phyloP scores from a whole-genome alignment of 1,140 invertebrate genomes.

The Panulirus ornatus region DNA sequence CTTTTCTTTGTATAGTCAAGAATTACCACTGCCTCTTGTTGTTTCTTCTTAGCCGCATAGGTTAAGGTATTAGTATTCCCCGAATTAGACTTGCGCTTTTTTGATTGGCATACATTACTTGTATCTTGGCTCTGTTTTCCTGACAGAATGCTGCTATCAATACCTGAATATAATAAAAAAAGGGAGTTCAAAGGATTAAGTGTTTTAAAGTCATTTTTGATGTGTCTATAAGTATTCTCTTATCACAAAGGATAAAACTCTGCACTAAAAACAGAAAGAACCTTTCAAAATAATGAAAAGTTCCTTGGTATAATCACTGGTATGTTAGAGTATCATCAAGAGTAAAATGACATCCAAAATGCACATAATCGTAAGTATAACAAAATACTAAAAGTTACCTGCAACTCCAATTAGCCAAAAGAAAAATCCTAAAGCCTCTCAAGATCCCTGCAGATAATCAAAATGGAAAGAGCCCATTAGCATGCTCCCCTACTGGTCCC shows the following conservation, averaged over 20 bases:
- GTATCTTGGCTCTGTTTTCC: not conserved
- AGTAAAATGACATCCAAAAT: no score
- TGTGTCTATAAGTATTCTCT: not conserved
- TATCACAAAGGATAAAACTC: not conserved
- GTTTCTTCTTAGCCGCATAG: constrained; percentile 13
- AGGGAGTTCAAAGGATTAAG: not conserved
- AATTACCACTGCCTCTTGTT: not conserved
- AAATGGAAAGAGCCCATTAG: no score
- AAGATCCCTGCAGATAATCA: no score
- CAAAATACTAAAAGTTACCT: no score
- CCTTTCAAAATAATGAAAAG: not conserved
- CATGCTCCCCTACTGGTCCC: no score
- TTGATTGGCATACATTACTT: not conserved
- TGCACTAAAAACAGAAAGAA: not conserved
- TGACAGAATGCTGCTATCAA: constrained; percentile 8
- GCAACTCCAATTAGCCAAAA: no score
- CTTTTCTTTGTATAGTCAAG: constrained; percentile 40
- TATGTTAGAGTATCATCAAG: no score
- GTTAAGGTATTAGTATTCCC: constrained; percentile 4
- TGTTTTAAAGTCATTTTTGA: not conserved
- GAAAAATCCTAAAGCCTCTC: no score
- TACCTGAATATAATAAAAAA: not conserved
- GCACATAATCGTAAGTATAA: no score
- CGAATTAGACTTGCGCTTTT: not conserved
- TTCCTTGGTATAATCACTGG: not conserved